Conservation (phyloP, 2,797 vertebrate genomes). For the Serranus cabrilla region DNA sequence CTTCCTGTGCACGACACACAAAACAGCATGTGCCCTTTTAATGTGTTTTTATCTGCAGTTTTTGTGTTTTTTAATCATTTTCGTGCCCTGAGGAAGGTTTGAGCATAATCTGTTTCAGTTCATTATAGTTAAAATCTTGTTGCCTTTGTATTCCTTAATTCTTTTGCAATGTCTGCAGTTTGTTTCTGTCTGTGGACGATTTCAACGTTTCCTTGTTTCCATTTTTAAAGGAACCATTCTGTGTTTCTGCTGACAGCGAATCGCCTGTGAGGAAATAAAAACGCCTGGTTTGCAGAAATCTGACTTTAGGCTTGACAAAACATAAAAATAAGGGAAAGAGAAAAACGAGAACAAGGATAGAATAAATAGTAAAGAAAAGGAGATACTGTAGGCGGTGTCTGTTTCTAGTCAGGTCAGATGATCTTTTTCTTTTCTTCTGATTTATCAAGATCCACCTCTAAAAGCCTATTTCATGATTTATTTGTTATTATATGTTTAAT, state of each 20-base stretch:
- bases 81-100: neutral
- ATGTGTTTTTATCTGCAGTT: neutral
- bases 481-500: conserved; percentile 50
- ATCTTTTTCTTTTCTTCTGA: neutral
- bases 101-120: neutral
- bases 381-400: neutral
- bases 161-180: neutral
- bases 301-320: conserved; percentile 10
- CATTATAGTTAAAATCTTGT: neutral
- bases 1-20: neutral
- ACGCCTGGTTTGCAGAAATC: conserved; percentile 66
- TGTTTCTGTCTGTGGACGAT: no score
- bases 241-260: conserved; percentile 77
- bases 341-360: conserved; percentile 18
- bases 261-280: conserved; percentile 69
- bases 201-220: conserved; percentile 36
- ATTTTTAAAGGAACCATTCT: conserved; percentile 57
- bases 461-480: conserved; percentile 26
- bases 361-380: neutral
- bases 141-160: neutral
- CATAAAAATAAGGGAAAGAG: neutral
- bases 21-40: neutral
- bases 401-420: neutral
- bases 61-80: neutral
- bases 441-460: conserved; percentile 8